Conservation (phyloP, 2,888 invertebrate species). For the Drosophila birchii region DNA sequence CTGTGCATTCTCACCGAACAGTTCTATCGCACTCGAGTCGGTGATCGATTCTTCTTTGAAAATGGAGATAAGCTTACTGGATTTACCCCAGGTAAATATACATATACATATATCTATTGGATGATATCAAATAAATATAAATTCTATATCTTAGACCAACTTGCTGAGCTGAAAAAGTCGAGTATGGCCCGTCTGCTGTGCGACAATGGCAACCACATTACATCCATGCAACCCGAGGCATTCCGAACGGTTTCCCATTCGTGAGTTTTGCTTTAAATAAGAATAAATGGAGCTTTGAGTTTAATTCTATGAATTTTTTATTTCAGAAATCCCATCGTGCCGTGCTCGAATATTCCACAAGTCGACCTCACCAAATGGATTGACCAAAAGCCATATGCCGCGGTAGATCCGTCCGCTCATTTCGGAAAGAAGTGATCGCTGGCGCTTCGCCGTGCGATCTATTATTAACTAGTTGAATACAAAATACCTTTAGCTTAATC, state of each 20-base stretch:
- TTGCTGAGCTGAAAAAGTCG: slow-evolving; percentile 90
- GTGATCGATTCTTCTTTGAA: slow-evolving; percentile 95
- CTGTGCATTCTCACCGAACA: slow-evolving; percentile 94
- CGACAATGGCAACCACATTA: slow-evolving; percentile 90
- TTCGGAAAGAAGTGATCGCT: slow-evolving; percentile 64
- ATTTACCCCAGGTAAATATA: slow-evolving; percentile 87
- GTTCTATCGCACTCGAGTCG: slow-evolving; percentile 93
- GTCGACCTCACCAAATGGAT: slow-evolving; percentile 88
- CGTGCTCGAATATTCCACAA: slow-evolving; percentile 87
- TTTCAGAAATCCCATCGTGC: slow-evolving; percentile 87
- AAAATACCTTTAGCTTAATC: slow-evolving; percentile 70
- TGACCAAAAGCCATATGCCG: slow-evolving; percentile 71
- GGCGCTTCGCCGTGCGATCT: slow-evolving; percentile 22
- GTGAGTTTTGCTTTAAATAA: slow-evolving; percentile 84
- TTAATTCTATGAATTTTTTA: slow-evolving; percentile 46
- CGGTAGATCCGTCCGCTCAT: slow-evolving; percentile 53
- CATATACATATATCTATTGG: too few relatives aligned
- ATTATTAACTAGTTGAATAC: slow-evolving; percentile 69
- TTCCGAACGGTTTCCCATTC: slow-evolving; percentile 88
- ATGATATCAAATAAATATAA: not conserved
- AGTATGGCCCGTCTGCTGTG: slow-evolving; percentile 92
- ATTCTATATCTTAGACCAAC: slow-evolving; percentile 86
- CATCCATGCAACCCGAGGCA: slow-evolving; percentile 88
- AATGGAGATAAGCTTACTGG: slow-evolving; percentile 87
- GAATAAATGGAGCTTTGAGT: too few relatives aligned